Evolutionary conservation across 2,113 vertebrate genomes (phyloP), one percentile per base, ranked within the genome.

Genomic region (Oreotrochilus melanogaster): DNA sequence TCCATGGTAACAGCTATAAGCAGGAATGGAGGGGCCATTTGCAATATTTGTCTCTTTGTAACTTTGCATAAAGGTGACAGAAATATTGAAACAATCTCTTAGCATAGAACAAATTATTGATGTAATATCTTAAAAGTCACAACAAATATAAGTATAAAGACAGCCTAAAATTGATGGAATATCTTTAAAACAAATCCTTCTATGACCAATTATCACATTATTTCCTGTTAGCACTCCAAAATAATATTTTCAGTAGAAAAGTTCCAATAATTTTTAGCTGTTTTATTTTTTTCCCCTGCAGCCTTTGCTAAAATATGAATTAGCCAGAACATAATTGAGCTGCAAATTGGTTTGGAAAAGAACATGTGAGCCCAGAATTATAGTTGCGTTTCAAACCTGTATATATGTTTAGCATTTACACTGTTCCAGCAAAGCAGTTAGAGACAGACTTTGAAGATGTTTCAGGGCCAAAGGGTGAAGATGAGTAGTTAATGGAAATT

Each of bases 261-360:
- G 3, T 25, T 48, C 50, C 33, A 72, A 1, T 50, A 57, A 82
- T 75, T 82, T 81, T 62, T 60, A 83, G 86, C 14, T 54, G 33
- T 0, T 21, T 47, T 35, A 33, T n/a, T 60, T 35, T 24, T 11
- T 16, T n/a, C 1, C 2, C 14, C 28, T 17, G 8, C 15, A 86
- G 66, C 51, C 19, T 28, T 72, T 54, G 24, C 42, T 95, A 56
- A 87, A 81, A 89, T 35, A 79, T 43, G 31, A 85, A 82, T 82
- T 88, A 62, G 21, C 16, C 51, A 79, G 64, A 88, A 74, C 13
- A 23, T 79, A 84, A 64, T 1, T 79, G 65, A 93, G 78, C 65
- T 95, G 85, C 60, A 96, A 92, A 93, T 86, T 54, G 69, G 39
- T 83, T 92, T 92, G 78, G 62, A 96, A 92, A 88, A 56, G 71